A percentile compares a stretch with the other conserved stretches of the same genome.
These are phyloP conservation scores for Oncorhynchus clarkii DNA, from an alignment of 2,113 vertebrate species.

Conservation along the genomic window DNA sequence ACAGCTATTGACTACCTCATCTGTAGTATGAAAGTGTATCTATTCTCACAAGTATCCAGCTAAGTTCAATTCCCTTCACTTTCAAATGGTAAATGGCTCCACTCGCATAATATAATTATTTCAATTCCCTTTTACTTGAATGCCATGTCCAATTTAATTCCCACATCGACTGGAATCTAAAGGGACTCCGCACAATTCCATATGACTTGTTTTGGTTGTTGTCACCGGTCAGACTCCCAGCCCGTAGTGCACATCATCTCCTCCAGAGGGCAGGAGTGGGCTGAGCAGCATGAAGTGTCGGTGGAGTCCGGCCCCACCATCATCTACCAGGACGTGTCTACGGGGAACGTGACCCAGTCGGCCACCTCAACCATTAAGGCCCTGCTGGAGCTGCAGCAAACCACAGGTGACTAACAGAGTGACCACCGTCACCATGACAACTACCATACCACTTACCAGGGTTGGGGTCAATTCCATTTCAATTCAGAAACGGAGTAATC, in stretches of 20 bases:
- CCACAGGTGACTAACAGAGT: slow-evolving; percentile 77
- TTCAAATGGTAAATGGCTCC: too few species aligned
- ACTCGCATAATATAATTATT: too few species aligned
- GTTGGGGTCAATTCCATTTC: too few species aligned
- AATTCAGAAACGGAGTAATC: too few species aligned
- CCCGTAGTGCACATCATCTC: slow-evolving; percentile 91
- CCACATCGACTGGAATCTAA: not conserved
- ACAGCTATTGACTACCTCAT: too few species aligned
- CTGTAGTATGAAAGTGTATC: too few species aligned
- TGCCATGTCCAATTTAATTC: not conserved
- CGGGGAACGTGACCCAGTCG: slow-evolving; percentile 86
- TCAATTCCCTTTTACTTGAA: too few species aligned
- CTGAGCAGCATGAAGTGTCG: slow-evolving; percentile 92
- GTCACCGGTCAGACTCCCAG: slow-evolving; percentile 77
- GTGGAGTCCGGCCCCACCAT: slow-evolving; percentile 92
- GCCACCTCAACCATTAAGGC: slow-evolving; percentile 98
- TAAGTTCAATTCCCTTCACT: too few species aligned
- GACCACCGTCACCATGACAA: not conserved
- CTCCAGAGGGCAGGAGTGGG: slow-evolving; percentile 93
- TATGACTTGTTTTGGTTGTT: not conserved
- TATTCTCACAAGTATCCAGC: too few species aligned
- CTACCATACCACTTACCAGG: not conserved
- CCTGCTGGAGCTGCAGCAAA: slow-evolving; percentile 94
- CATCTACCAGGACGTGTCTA: slow-evolving; percentile 92
- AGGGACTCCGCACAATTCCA: not conserved